Conservation (phyloP, 1,140 invertebrate species). For the Euura lappo region DNA sequence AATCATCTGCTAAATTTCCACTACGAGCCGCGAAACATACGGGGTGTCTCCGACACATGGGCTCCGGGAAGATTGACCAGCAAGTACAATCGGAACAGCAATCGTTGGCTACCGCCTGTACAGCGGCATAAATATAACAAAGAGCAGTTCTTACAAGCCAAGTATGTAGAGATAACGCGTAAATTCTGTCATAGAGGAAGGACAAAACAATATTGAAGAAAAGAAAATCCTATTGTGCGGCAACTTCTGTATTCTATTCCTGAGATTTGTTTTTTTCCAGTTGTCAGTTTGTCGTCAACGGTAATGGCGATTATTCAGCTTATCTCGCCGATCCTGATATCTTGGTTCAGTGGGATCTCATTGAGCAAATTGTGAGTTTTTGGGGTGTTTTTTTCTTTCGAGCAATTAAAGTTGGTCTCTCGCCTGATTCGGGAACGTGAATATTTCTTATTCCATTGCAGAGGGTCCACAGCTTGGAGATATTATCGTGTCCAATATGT, state of each 20-base stretch:
- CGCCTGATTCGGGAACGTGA: too few relatives aligned
- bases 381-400: neutral
- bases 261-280: slow-evolving; percentile 63
- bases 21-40: slow-evolving; percentile 69
- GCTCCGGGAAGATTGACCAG: slow-evolving; percentile 36
- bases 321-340: slow-evolving; percentile 85
- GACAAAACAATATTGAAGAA: too few relatives aligned
- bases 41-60: slow-evolving; percentile 36
- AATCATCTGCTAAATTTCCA: slow-evolving; percentile 92
- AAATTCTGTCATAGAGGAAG: neutral
- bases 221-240: too few relatives aligned
- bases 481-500: slow-evolving; percentile 90
- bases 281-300: slow-evolving; percentile 93
- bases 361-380: slow-evolving; percentile 88
- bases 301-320: slow-evolving; percentile 76
- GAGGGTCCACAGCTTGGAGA: slow-evolving; percentile 69
- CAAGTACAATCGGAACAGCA: slow-evolving; percentile 45
- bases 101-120: slow-evolving; percentile 57
- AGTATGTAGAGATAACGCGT: slow-evolving; percentile 66
- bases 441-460: slow-evolving; percentile 43
- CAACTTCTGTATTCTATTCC: too few relatives aligned
- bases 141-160: slow-evolving; percentile 92
- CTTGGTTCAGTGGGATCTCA: slow-evolving; percentile 88
- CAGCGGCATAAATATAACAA: slow-evolving; percentile 82
- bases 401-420: too few relatives aligned